Base-by-base conservation (phyloP, 2,797 vertebrate genomes). In the Phalloptychus januarius region DNA sequence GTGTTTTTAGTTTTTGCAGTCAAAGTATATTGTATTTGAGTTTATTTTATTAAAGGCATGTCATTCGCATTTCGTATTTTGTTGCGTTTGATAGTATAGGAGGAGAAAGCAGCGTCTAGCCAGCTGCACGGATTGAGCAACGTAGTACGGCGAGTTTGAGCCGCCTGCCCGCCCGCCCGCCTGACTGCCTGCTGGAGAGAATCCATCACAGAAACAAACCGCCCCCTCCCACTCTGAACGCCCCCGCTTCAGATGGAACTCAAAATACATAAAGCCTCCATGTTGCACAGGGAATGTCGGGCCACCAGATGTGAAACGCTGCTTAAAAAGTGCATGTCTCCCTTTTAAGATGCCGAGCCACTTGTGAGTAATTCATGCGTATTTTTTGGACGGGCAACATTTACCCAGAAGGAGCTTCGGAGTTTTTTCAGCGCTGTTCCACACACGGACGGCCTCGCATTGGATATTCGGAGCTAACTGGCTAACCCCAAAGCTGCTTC, bases 201-300 rank as follows among this genome's bases (percentile, higher is more conserved):
- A 85, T 91, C 91, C 89, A 79, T 90, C 86, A 87, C 81, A 86
- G 91, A 86, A 92, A 92, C 93, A 87, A 82, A 79, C 84, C 92
- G 90, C 93, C 95, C 93, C 94, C 95, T 94, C 91, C 92, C 89
- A 87, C 90, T 84, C 72, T 45, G 72, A 67, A 86, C 74, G 90
- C 91, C 92, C 91, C 91, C 85, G 90, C 90, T 92, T 93, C 91
- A 93, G 88, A 93, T 89, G 90, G 92, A 91, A 94, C 91, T 93
- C 93, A 89, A 94, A 94, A 93, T 89, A 91, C 93, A 93, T 90
- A 87, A 92, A 93, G 94, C 94, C 92, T 95, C 95, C 95, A 96
- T 96, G 93, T 96, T 95, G 94, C 93, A 93, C 90, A 70, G 87
- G 90, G 91, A 82, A 71, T 79, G 86, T 36, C 65, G 88, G 90